Evolutionary conservation across 2,888 invertebrate species (phyloP), one percentile per base, ranked within the genome.

Genomic region (Zaprionus bogoriensis): DNA sequence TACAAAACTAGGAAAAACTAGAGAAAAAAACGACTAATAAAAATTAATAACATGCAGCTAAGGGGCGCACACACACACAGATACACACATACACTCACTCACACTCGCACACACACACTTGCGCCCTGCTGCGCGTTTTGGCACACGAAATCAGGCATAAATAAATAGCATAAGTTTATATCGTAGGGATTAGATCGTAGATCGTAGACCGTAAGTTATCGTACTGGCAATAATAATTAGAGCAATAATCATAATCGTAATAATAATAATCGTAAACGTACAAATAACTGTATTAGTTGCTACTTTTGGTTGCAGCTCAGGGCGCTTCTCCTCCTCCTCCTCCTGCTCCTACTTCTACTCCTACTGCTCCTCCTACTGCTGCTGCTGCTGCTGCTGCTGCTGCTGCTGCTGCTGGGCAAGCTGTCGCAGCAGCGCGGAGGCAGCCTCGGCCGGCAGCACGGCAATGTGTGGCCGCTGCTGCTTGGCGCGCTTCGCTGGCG

Each of bases 131-230:
- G n/a, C n/a, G n/a, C n/a, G 44, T 53, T 73, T 77, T 85, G 83
- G 86, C 86, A 79, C 77, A 68, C 69, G 69, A 81, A 80, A 73
- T 47, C 63, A 73, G 54, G 44, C 60, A 61, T 71, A 77, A 84
- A 78, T 82, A 78, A 72, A 78, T 85, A 72, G 9, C 45, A 54
- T 36, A 39, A 52, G 28, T 59, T n/a, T n/a, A n/a, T n/a, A n/a
- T n/a, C n/a, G n/a, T n/a, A n/a, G n/a, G n/a, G n/a, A n/a, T n/a
- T n/a, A n/a, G n/a, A 36, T 36, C 1, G 14, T 7, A 17, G 9
- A 36, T 17, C 17, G 17, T 32, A 32, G 3, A 14, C 7, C 6
- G 14, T 14, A 7, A 6, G n/a, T 32, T 14, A 32, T 14, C 2
- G 3, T 32, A 14, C 12, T 14, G 7, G n/a, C 14, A 32, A 14